A percentile compares a stretch with the other conserved stretches of the same genome.
These are phyloP conservation scores for Calcarius ornatus DNA, from an alignment of 2,113 vertebrate species.

Conservation along the genomic window DNA sequence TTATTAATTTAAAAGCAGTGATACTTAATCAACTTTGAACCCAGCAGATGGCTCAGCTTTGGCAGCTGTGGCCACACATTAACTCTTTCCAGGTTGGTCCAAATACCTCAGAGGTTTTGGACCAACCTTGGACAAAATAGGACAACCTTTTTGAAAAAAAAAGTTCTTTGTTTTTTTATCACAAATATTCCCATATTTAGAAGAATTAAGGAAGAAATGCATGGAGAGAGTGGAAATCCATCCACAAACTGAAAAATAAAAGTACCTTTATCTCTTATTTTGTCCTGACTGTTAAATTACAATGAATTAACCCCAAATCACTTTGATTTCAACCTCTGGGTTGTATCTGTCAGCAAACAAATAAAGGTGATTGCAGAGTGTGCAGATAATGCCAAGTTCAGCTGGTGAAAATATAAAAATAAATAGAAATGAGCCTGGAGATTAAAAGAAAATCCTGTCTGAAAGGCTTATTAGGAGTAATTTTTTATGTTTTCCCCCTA, in stretches of 20 bases:
- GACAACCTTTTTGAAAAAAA: not conserved
- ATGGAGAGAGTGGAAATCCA: not conserved
- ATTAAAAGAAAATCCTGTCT: slow-evolving; percentile 60
- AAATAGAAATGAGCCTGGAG: slow-evolving; percentile 52
- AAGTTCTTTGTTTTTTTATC: not conserved
- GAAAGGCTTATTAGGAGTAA: slow-evolving; percentile 58
- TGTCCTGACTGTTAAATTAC: not conserved
- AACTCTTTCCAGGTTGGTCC: not conserved
- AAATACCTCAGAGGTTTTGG: not conserved
- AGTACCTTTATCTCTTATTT: accelerated
- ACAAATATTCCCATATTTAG: not conserved
- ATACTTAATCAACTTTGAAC: not conserved
- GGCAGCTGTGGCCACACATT: not conserved
- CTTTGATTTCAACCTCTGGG: not conserved
- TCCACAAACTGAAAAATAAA: not conserved
- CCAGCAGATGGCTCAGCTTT: not conserved
- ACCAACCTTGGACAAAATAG: too few species aligned
- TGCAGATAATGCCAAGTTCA: not conserved
- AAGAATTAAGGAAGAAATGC: not conserved
- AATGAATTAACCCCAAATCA: not conserved
- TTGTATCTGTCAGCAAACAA: not conserved
- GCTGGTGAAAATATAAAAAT: not conserved
- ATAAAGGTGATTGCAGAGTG: not conserved
- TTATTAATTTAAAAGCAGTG: slow-evolving; percentile 46
- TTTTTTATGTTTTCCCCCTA: slow-evolving; percentile 66